Conservation (phyloP, 1,140 invertebrate species). For the Drosophila punjabiensis region DNA sequence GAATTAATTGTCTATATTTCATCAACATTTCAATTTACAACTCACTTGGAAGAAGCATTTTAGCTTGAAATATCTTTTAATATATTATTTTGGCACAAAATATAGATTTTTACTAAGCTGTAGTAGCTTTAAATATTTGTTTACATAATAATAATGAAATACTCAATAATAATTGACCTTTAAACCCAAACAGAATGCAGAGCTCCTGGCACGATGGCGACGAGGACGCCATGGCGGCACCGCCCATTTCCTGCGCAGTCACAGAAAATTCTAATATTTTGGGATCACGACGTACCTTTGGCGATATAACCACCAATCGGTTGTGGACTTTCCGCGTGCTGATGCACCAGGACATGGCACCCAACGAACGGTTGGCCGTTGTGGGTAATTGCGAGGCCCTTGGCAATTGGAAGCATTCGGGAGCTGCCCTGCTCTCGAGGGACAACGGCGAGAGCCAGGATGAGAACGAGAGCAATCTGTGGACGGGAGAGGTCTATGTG, state of each 20-base stretch:
- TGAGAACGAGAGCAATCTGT: constrained; percentile 85
- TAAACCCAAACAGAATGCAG: constrained; percentile 43
- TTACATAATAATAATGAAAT: background rate
- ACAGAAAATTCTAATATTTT: constrained; percentile 12
- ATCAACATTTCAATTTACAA: background rate
- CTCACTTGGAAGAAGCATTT: background rate
- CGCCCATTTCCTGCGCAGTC: constrained; percentile 16
- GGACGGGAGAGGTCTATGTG: constrained; percentile 87
- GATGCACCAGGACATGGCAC: constrained; percentile 57
- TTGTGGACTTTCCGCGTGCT: constrained; percentile 86
- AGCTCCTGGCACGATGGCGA: constrained; percentile 71
- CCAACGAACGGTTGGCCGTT: constrained; percentile 86
- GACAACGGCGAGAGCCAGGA: constrained; percentile 67
- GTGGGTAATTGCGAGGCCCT: constrained; percentile 85
- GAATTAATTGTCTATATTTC: background rate
- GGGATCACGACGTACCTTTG: constrained; percentile 40
- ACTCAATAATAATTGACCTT: background rate
- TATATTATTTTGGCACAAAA: too few species aligned
- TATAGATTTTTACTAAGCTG: too few species aligned
- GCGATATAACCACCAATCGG: constrained; percentile 75
- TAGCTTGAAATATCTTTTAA: background rate
- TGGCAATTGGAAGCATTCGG: constrained; percentile 86
- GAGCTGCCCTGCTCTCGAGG: constrained; percentile 84
- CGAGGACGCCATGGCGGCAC: constrained; percentile 45
- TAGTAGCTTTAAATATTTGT: too few species aligned